Evolutionary conservation across 2,797 vertebrate genomes (phyloP).

Genomic region (Gallinago solitaria): DNA sequence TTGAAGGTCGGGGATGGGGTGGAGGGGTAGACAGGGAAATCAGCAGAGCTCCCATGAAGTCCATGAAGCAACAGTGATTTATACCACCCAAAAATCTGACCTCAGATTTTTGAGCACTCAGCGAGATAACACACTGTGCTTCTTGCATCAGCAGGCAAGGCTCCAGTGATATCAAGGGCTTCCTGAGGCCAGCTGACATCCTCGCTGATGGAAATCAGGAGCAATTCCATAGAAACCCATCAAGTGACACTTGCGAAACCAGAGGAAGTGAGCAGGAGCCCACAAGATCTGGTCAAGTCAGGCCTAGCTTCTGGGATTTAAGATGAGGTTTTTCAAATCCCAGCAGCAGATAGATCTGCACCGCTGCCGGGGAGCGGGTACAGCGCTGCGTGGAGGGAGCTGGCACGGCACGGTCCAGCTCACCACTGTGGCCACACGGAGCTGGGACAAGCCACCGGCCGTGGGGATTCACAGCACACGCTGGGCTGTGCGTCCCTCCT

Average conservation of each 20-base stretch:
- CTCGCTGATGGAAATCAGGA: slow-evolving; percentile 47
- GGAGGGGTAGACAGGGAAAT: not conserved
- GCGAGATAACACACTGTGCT: slow-evolving; percentile 20
- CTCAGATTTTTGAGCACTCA: slow-evolving; percentile 26
- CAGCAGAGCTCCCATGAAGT: slow-evolving; percentile 22
- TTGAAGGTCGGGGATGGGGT: slow-evolving; percentile 27
- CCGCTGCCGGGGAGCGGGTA: not conserved
- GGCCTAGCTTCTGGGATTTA: not conserved
- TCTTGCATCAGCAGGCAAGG: slow-evolving; percentile 57
- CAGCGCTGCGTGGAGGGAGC: fast-evolving
- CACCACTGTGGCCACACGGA: fast-evolving
- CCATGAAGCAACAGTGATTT: slow-evolving; percentile 16
- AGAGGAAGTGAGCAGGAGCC: slow-evolving; percentile 23
- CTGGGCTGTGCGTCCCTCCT: not conserved
- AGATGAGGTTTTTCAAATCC: not conserved
- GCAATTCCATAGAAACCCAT: slow-evolving; percentile 41
- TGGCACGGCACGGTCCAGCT: fast-evolving
- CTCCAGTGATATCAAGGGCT: slow-evolving; percentile 45
- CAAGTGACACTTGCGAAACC: not conserved
- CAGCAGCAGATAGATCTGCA: not conserved
- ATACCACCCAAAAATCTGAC: slow-evolving; percentile 51
- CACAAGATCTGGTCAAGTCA: not conserved
- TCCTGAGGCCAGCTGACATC: slow-evolving; percentile 36
- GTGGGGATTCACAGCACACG: fast-evolving
- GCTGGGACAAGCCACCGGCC: fast-evolving